Base-by-base conservation (phyloP, 2,797 vertebrate genomes). In the Macropodus opercularis region DNA sequence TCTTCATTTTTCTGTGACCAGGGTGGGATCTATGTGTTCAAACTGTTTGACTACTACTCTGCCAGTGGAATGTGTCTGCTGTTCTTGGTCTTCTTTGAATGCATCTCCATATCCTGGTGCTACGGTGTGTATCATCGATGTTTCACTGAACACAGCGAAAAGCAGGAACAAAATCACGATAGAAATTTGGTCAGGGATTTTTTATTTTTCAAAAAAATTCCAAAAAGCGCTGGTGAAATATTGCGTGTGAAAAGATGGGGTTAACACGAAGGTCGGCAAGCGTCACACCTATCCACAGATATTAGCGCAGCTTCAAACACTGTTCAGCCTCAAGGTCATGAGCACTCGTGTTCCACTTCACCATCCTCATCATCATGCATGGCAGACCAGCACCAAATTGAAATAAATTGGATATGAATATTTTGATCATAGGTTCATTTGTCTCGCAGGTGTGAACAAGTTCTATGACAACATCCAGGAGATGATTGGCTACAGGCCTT, bases 381-480 rank as follows among this genome's bases (percentile, higher is more conserved):
- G 84, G 63, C 67, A 60, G 58, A 58, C 55, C 54, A 9, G 69
- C 69, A 21, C 66, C 73, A 83, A 84, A 84, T 83, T 84, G 63
- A 81, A 87, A 84, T 80, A 75, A 80, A 86, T 79, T 79, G 73
- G 55, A 74, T 75, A 66, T 84, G 81, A 85, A 85, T 81, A 79
- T 81, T 84, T 78, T 75, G 74, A 70, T 77, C 60, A 60, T 54
- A 27, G 59, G 47, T 59, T 72, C 32, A 77, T 81, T 88, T 78
- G 69, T 84, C 77, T 77, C 41, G 38, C 87, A 99, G 97, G 97
- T 88, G 96, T 97, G 80, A 95, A 99, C 85, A 95, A 95, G 80
- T 99, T 99, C 91, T 98, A 98, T 58, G 94, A 97, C 87, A 99
- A 98, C 85, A 99, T 99, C 79, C 89, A 98, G 83, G 97, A 99